Percentiles rank a stretch among this genome's conserved stretches.
Conservation (phyloP, 2,113 vertebrate species). For the Myiozetetes cayanensis region DNA sequence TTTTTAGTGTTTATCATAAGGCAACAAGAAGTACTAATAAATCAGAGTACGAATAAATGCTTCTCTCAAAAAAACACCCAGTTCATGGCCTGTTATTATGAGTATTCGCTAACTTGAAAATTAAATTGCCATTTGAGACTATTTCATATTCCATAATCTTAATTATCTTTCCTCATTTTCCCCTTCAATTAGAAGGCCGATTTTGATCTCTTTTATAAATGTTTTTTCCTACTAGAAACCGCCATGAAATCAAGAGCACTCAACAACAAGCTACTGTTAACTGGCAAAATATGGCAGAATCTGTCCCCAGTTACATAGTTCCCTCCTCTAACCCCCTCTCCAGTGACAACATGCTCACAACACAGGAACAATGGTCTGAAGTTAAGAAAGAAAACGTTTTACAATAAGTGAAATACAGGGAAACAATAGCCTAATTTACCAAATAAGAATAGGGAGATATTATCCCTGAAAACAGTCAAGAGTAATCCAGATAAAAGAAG, state of each 20-base stretch:
- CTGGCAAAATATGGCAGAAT: neutral
- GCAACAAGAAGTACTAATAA: slow-evolving; percentile 30
- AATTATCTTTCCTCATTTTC: neutral
- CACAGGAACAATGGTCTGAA: neutral
- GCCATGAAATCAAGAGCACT: neutral
- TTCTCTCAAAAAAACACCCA: slow-evolving; percentile 40
- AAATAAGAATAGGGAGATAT: neutral
- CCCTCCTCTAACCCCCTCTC: neutral
- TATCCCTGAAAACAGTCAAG: neutral
- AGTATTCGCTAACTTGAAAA: slow-evolving; percentile 3
- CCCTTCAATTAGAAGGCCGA: neutral
- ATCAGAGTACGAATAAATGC: slow-evolving; percentile 53
- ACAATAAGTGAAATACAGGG: neutral
- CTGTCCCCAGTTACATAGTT: neutral
- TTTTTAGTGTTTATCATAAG: neutral
- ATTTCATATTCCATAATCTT: neutral
- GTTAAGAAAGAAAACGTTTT: slow-evolving; percentile 12
- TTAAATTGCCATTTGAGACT: neutral
- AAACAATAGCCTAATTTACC: slow-evolving; percentile 9
- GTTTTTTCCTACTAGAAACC: neutral
- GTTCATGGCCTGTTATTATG: neutral
- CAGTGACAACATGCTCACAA: neutral
- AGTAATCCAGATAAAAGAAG: slow-evolving; percentile 19
- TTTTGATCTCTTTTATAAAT: neutral
- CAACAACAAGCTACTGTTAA: neutral